Percentiles rank a stretch among this genome's conserved stretches.
Evolutionary conservation across 2,113 vertebrate species (phyloP).

Genomic region (Octodon degus): DNA sequence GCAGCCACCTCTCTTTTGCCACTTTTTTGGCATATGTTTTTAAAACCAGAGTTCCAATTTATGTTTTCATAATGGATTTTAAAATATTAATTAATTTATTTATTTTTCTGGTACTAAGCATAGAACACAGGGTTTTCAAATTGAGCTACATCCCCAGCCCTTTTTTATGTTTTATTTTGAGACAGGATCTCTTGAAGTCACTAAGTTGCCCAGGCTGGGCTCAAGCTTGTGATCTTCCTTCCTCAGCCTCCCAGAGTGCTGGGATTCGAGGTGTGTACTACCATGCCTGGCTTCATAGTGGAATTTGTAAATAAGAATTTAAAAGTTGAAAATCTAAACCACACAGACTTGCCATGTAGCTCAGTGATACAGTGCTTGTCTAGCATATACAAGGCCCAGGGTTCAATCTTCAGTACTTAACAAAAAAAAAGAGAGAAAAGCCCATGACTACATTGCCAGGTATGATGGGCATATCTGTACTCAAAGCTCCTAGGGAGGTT

Average conservation of each 20-base stretch:
- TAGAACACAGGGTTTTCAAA: background rate
- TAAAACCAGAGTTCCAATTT: background rate
- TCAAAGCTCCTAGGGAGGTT: background rate
- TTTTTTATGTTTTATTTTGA: background rate
- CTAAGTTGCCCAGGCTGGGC: background rate
- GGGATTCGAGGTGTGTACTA: background rate
- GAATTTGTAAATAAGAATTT: constrained; percentile 14
- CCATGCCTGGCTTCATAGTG: background rate
- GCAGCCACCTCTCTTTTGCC: no score
- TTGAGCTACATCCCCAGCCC: background rate
- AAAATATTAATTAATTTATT: background rate
- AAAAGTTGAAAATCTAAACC: background rate
- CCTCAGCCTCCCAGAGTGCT: background rate
- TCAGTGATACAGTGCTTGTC: background rate
- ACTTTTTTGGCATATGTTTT: background rate
- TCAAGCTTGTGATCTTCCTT: background rate
- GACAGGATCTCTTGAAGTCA: background rate
- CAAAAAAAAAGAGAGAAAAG: background rate
- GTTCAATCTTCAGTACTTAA: background rate
- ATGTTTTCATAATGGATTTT: background rate
- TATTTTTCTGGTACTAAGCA: background rate
- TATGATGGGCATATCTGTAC: background rate
- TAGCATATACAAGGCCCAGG: background rate
- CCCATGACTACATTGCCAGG: background rate
- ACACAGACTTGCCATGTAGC: background rate